These are phyloP conservation scores for Rhaphigaster nebulosa DNA, from an alignment of 2,888 invertebrate genomes.

Conservation along the genomic window DNA sequence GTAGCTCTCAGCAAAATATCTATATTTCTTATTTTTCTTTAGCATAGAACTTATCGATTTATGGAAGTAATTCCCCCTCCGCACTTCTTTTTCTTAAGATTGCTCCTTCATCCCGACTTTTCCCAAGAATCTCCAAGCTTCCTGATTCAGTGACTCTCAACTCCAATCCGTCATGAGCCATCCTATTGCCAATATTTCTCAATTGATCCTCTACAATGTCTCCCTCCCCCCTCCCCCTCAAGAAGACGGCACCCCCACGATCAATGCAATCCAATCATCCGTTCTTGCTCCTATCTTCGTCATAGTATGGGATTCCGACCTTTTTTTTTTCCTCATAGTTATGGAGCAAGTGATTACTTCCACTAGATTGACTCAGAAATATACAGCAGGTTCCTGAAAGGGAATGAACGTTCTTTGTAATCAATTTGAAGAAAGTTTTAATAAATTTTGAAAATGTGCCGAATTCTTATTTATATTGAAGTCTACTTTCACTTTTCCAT, in stretches of 20 bases:
- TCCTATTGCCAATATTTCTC: slow-evolving; percentile 29
- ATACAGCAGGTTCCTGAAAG: not conserved
- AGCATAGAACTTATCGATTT: not conserved
- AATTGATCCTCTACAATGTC: slow-evolving; percentile 32
- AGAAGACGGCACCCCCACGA: not conserved
- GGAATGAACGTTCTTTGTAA: not conserved
- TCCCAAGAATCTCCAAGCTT: not conserved
- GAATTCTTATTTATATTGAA: not conserved
- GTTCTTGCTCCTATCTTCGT: not conserved
- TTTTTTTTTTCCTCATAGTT: not conserved
- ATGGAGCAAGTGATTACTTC: not conserved
- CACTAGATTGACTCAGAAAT: not conserved
- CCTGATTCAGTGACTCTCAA: slow-evolving; percentile 6
- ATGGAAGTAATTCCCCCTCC: not conserved
- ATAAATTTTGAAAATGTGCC: not conserved
- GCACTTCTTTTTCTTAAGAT: not conserved
- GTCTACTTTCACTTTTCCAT: too few species aligned
- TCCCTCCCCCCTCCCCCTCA: not conserved
- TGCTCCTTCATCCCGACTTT: not conserved
- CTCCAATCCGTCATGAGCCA: slow-evolving; percentile 32
- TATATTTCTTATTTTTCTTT: not conserved
- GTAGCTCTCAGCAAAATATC: not conserved
- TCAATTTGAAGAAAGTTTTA: not conserved
- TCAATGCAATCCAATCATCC: slow-evolving; percentile 40
- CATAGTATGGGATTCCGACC: not conserved